Base-by-base conservation (phyloP, 2,888 invertebrate genomes). In the Marasmarcha lunaedactyla region DNA sequence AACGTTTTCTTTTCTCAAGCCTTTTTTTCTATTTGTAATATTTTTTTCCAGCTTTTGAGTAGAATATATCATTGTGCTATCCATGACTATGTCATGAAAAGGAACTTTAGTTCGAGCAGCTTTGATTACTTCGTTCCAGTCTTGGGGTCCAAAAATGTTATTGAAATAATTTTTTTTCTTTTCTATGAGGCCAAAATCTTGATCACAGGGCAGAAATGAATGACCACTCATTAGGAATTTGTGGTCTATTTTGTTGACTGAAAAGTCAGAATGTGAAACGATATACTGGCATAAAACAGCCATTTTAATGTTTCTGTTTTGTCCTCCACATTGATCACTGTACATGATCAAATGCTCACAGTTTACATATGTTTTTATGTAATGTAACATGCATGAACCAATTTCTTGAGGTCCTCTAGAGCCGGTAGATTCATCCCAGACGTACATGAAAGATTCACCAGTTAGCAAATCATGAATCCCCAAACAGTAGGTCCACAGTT, bases 351-450 rank as follows among this genome's bases (percentile, higher is more conserved):
- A 35, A 15, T 41, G 14, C 35, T 41, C 33, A 7, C 42, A 39
- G 35, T 41, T 35, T 45, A 47, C 47, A 40, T 41, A 11, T 45
- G 51, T 12, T 44, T 35, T 42, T 14, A 51, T 40, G 34, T 41
- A 57, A 33, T 45, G 35, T 11, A 57, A 13, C n/a, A n/a, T n/a
- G 37, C 53, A 58, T 3, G 49, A 54, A n/a, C 48, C 54, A 37
- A 56, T 52, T 46, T 48, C 46, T 39, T 45, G 46, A 10, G 45
- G 36, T 44, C 54, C 54, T 30, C 54, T 39, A 5, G 54, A 55
- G 13, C 51, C 55, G 30, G 40, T 27, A 10, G 47, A 36, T 45
- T 55, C 54, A 45, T 57, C 36, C 54, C 54, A 55, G 3, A 10
- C 3, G 10, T 7, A 30, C 30, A 30, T 30, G n/a, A n/a, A 30